Evolutionary conservation across 2,888 invertebrate genomes (phyloP).

Genomic region (Gonocerus acuteangulatus): DNA sequence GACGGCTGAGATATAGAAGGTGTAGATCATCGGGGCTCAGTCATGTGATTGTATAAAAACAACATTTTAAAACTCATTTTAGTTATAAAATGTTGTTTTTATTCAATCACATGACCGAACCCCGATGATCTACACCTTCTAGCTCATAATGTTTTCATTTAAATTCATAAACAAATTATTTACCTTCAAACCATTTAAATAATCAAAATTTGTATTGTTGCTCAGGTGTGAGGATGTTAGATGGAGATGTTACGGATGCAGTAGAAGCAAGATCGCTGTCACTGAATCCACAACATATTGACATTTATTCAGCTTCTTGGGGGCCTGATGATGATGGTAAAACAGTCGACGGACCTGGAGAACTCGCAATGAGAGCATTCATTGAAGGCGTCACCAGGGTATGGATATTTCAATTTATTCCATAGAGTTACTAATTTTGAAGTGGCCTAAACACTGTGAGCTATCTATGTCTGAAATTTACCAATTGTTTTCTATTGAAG

Average conservation of each 20-base stretch:
- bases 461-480: not conserved
- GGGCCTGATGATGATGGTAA: conserved; percentile 98
- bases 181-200: no score
- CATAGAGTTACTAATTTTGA: no score
- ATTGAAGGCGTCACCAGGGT: conserved; percentile 91
- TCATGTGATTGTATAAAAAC: no score
- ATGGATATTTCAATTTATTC: conserved; percentile 36
- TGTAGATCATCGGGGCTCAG: no score
- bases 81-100: no score
- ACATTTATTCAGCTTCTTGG: conserved; percentile 98
- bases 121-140: no score
- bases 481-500: not conserved
- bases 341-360: conserved; percentile 96
- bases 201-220: no score
- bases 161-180: no score
- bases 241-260: conserved; percentile 97
- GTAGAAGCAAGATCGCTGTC: conserved; percentile 93
- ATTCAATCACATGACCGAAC: no score
- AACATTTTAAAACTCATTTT: no score
- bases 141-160: no score
- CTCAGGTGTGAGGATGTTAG: conserved; percentile 90
- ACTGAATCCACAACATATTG: conserved; percentile 91
- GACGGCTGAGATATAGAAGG: no score
- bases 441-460: not conserved
- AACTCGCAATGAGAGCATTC: conserved; percentile 88